Conservation (phyloP, 2,888 invertebrate species). For the Noctua comes region DNA sequence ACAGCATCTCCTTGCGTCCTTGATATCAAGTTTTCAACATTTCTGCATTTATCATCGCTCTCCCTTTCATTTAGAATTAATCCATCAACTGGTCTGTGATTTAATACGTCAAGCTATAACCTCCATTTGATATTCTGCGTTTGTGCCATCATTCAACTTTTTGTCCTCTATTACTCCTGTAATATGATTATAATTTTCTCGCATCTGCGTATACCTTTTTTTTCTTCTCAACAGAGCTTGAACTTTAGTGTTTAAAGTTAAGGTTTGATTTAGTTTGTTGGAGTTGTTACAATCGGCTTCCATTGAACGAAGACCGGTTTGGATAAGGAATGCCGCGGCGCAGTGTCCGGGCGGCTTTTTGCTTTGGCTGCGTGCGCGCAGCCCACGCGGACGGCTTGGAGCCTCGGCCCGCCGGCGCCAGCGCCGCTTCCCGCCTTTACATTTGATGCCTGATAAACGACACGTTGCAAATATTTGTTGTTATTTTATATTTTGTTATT, state of each 20-base stretch:
- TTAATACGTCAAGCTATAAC: slow-evolving; percentile 74
- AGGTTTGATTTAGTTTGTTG: slow-evolving; percentile 73
- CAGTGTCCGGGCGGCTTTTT: slow-evolving; percentile 84
- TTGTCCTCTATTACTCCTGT: slow-evolving; percentile 82
- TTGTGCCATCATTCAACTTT: slow-evolving; percentile 83
- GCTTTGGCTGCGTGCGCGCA: slow-evolving; percentile 81
- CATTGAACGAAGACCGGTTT: slow-evolving; percentile 88
- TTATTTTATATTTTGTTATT: slow-evolving; percentile 67
- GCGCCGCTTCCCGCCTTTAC: slow-evolving; percentile 74
- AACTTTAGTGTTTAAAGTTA: slow-evolving; percentile 66
- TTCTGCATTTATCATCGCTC: slow-evolving; percentile 59
- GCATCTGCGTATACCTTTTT: slow-evolving; percentile 71
- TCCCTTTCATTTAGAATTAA: slow-evolving; percentile 75
- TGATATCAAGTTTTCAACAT: slow-evolving; percentile 31
- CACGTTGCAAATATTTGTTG: slow-evolving; percentile 85
- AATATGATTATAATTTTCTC: slow-evolving; percentile 85
- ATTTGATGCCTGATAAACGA: slow-evolving; percentile 80
- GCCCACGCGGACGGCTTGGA: slow-evolving; percentile 80
- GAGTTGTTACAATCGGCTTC: slow-evolving; percentile 78
- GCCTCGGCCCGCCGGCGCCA: slow-evolving; percentile 78
- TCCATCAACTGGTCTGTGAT: slow-evolving; percentile 76
- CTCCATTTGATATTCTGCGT: slow-evolving; percentile 80
- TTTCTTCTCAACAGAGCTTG: slow-evolving; percentile 57
- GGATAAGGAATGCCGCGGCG: slow-evolving; percentile 84
- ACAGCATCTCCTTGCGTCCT: slow-evolving; percentile 11